phyloP scores from a whole-genome alignment of 1,140 invertebrate genomes.

The Drosophila leontia region DNA sequence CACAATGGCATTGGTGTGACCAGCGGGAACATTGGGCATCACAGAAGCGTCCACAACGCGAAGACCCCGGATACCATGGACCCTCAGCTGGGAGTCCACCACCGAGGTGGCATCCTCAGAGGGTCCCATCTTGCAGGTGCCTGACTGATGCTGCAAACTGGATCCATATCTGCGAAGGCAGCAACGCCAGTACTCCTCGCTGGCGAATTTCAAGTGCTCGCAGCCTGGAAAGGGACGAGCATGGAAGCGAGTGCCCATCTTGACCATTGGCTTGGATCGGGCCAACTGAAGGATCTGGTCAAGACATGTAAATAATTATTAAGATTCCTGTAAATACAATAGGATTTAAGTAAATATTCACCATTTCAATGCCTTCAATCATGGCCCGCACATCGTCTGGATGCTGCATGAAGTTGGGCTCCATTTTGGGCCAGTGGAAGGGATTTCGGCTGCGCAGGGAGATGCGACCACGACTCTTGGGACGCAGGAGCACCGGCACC shows the following conservation, averaged over 20 bases:
- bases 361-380: conserved; percentile 90
- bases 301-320: background rate
- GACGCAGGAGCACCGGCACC: conserved; percentile 90
- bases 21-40: conserved; percentile 88
- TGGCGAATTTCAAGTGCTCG: conserved; percentile 86
- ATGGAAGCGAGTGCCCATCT: conserved; percentile 88
- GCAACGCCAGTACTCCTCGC: conserved; percentile 91
- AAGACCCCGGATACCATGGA: conserved; percentile 88
- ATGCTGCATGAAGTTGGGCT: conserved; percentile 91
- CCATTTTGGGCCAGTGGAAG: conserved; percentile 89
- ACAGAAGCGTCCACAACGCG: conserved; percentile 91
- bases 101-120: conserved; percentile 88
- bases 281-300: conserved; percentile 87
- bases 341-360: conserved; percentile 67
- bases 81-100: conserved; percentile 90
- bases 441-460: conserved; percentile 89
- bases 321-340: too few species aligned
- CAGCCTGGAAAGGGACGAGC: conserved; percentile 89
- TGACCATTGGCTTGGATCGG: conserved; percentile 87
- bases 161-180: conserved; percentile 88
- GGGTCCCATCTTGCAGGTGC: conserved; percentile 93
- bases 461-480: conserved; percentile 90
- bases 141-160: conserved; percentile 91
- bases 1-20: conserved; percentile 87
- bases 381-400: conserved; percentile 89